phyloP scores from a whole-genome alignment of 1,140 invertebrate genomes.

The Drosophila busckii region DNA sequence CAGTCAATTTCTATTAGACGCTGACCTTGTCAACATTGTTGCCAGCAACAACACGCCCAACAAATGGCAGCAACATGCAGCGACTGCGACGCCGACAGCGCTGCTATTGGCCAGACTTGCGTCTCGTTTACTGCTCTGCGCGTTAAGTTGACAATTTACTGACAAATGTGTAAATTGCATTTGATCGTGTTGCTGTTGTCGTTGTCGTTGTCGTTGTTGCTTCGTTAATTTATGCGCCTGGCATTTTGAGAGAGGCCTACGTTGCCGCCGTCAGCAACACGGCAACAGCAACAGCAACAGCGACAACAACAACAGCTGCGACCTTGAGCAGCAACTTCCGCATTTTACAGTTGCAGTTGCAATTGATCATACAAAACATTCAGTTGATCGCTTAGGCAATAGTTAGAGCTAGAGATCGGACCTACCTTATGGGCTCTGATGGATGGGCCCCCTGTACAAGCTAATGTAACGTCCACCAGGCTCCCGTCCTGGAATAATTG shows the following conservation, averaged over 20 bases:
- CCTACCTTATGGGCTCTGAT: constrained; percentile 94
- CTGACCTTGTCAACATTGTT: constrained; percentile 78
- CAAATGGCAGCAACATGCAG: constrained; percentile 37
- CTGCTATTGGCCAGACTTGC: too few species aligned
- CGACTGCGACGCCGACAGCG: constrained; percentile 14
- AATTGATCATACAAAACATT: too few species aligned
- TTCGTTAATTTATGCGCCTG: constrained; percentile 66
- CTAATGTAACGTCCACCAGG: constrained; percentile 96
- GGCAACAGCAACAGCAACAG: constrained; percentile 3
- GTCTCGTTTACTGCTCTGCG: constrained; percentile 53
- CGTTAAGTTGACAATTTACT: constrained; percentile 78
- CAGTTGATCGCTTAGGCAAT: not conserved
- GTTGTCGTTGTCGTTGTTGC: constrained; percentile 22
- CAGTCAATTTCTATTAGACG: constrained; percentile 68
- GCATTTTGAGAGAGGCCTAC: constrained; percentile 55
- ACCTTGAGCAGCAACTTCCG: constrained; percentile 58
- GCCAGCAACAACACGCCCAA: constrained; percentile 42
- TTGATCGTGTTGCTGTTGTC: constrained; percentile 63
- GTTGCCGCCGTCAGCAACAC: not conserved
- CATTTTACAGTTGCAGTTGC: constrained; percentile 39
- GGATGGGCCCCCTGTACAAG: constrained; percentile 94
- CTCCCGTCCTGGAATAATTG: constrained; percentile 95
- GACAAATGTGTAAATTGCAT: constrained; percentile 78
- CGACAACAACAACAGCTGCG: constrained; percentile 10
- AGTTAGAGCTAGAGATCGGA: not conserved